Base-by-base conservation (phyloP, 2,888 invertebrate species). In the Drosophila leonis region DNA sequence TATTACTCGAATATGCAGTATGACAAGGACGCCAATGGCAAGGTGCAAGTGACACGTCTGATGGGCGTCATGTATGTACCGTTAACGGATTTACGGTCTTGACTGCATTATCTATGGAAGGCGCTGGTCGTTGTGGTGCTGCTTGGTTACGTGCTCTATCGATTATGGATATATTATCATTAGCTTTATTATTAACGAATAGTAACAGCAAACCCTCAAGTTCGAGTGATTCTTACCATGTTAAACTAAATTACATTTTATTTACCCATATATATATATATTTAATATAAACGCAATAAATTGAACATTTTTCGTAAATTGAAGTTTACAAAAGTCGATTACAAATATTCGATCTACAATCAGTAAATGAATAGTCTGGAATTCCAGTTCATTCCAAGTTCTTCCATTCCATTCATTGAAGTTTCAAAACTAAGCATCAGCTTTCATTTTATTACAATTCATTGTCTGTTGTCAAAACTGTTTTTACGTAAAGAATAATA, bases 31-130 rank as follows among this genome's bases (percentile, higher is more conserved):
- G 92, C 93, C 3, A 96, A 97, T 91, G 99, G 99, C 9, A 94
- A 95, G 37, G 95, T 98, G 6, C 94, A 94, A 27, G 94, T 95
- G 71, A 96, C 96, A 81, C 95, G 95, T 46, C 94, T 99, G 12
- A 98, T 99, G 97, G 97, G 98, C 46, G 99, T 99, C 13, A 97
- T 98, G 82, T 99, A 98, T 92, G 99, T 99, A 39, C 99, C 99
- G 0, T 94, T 99, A 51, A 99, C 99, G 0, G 98, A 98, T 92
- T 95, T 96, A 92, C 94, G 82, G 0, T 87, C 93, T 61, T 93
- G 93, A 93, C 90, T 92, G 75, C 67, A 83, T 44, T 52, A 75
- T 33, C 61, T 76, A n/a, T 72, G 83, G 10, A 88, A 82, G 74
- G 62, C 74, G 31, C 6, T 81, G 44, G 46, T 91, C 61, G 72